These are phyloP conservation scores for Ethmia dodecea DNA, from an alignment of 2,888 invertebrate genomes.

Conservation along the genomic window DNA sequence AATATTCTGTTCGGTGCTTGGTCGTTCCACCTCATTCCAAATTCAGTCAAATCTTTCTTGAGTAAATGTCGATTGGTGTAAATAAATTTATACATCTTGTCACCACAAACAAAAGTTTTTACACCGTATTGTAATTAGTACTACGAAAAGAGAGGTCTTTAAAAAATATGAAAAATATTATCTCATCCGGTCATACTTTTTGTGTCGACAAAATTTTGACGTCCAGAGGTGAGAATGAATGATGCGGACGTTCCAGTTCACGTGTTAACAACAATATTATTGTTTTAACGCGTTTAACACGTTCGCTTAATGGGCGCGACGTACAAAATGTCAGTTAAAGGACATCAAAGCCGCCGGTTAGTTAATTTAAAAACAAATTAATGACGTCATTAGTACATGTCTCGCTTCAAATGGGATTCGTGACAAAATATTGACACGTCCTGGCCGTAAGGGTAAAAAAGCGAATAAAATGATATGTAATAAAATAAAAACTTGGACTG, in stretches of 20 bases:
- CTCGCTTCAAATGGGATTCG: slow-evolving; percentile 59
- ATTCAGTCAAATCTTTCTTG: slow-evolving; percentile 29
- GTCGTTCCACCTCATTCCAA: slow-evolving; percentile 17
- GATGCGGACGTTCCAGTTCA: slow-evolving; percentile 28
- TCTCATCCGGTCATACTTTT: no score
- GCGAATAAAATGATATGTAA: slow-evolving; percentile 52
- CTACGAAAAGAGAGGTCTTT: no score
- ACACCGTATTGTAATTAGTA: no score
- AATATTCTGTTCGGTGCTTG: slow-evolving; percentile 32
- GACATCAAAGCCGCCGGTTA: slow-evolving; percentile 56
- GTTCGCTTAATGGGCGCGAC: slow-evolving; percentile 25
- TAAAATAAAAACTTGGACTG: slow-evolving; percentile 51
- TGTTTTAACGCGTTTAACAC: slow-evolving; percentile 41
- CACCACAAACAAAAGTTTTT: no score
- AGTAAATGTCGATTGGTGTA: no score
- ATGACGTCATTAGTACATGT: slow-evolving; percentile 68
- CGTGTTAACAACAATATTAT: slow-evolving; percentile 36
- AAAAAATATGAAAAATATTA: no score
- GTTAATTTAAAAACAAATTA: slow-evolving; percentile 70
- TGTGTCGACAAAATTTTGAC: slow-evolving; percentile 6
- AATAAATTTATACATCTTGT: no score
- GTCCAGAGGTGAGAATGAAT: slow-evolving; percentile 22
- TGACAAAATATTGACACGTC: slow-evolving; percentile 75
- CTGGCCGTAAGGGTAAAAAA: slow-evolving; percentile 39
- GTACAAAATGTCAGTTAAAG: slow-evolving; percentile 36